Conservation (phyloP, 2,113 vertebrate species). For the Scartelaos histophorus region DNA sequence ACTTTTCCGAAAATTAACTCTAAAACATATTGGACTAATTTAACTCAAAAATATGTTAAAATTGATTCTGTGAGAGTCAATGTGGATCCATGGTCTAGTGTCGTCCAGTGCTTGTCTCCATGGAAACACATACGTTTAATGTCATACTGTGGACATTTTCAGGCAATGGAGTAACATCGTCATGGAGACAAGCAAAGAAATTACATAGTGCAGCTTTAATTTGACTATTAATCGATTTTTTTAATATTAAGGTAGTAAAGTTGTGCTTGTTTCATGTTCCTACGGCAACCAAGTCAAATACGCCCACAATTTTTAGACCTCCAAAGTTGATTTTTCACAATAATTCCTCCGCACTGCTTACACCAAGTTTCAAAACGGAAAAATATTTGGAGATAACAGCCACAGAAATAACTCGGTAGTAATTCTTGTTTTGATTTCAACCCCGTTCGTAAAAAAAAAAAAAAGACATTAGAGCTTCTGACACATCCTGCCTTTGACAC, state of each 20-base stretch:
- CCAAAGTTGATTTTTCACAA: constrained; percentile 60
- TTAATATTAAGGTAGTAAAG: neutral
- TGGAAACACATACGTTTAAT: no score
- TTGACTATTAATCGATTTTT: neutral
- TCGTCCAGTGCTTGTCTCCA: no score
- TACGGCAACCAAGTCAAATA: constrained; percentile 59
- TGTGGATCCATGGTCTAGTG: no score
- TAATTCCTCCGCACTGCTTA: constrained; percentile 68
- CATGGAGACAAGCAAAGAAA: no score
- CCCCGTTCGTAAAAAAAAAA: constrained; percentile 29
- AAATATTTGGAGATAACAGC: constrained; percentile 40
- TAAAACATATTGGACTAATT: no score
- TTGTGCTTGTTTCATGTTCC: neutral
- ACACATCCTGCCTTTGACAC: constrained; percentile 47
- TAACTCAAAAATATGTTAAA: no score
- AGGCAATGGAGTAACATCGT: no score
- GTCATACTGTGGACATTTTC: no score
- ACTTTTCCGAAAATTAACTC: no score
- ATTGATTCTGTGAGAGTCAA: no score
- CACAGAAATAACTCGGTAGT: constrained; percentile 46
- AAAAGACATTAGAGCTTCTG: constrained; percentile 24
- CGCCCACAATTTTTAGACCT: constrained; percentile 51
- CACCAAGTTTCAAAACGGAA: constrained; percentile 56
- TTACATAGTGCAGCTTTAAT: no score
- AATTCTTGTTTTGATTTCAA: constrained; percentile 38